Base-by-base conservation (phyloP, 2,888 invertebrate species). In the Chrysolina americana region DNA sequence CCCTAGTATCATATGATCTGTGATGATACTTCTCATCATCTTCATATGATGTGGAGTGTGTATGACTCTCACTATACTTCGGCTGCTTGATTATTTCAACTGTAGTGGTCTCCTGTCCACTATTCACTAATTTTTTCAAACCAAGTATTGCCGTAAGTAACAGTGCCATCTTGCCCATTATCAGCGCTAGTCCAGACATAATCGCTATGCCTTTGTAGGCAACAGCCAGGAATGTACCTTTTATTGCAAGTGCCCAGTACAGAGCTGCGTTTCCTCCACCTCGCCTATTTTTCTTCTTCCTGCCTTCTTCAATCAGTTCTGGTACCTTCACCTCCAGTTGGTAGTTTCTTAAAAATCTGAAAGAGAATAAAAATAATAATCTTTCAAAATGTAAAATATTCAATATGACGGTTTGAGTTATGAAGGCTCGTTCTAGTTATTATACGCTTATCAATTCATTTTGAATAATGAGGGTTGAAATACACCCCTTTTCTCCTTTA, bases 61-160 rank as follows among this genome's bases (percentile, higher is more conserved):
- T 92, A 84, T 95, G 94, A 81, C 92, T 92, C 85, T 94, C 94
- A 66, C 93, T 93, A 70, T 95, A 92, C 84, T 94, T 93, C n/a
- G 95, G 96, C 87, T 95, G 94, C 86, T 95, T 95, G 70, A 96
- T 93, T 80, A 96, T 95, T 88, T 96, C 95, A 80, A 95, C 94
- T 6, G 95, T 95, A 0, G 95, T 95, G 87, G 94, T 94, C 83
- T 95, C 94, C 74, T 93, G 91, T 19, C 92, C 91, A 66, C 90
- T 90, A 8, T 92, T 91, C 41, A 95, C 92, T 44, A 96, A 89
- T 83, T 95, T 95, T 89, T 95, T 95, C 70, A 96, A 88, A 0
- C 94, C 95, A 80, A 96, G 92, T 78, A 96, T 93, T 23, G 93
- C 93, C 77, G 94, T 94, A 71, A 96, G 89, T 73, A 95, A 89